phyloP scores from a whole-genome alignment of 2,797 vertebrate genomes.

The Sciaenops ocellatus region DNA sequence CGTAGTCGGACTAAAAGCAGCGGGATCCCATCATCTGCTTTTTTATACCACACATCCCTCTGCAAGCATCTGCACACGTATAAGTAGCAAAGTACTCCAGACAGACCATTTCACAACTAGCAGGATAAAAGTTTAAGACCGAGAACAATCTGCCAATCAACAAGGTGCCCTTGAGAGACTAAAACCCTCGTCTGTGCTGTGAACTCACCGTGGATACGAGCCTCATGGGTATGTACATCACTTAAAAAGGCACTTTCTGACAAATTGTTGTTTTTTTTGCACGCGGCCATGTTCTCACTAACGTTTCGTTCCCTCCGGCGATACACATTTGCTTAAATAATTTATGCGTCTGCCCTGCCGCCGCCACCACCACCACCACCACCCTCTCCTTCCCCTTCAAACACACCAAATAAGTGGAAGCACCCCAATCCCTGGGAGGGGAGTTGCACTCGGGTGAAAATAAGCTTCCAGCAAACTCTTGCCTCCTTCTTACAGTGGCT shows the following conservation, averaged over 20 bases:
- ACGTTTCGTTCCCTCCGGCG: slow-evolving; percentile 40
- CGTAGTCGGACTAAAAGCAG: slow-evolving; percentile 2
- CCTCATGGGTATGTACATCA: slow-evolving; percentile 28
- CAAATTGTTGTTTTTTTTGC: slow-evolving; percentile 25
- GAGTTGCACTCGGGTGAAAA: slow-evolving; percentile 59
- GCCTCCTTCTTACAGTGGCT: slow-evolving; percentile 55
- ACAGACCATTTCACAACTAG: slow-evolving; percentile 6
- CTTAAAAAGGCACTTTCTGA: slow-evolving; percentile 37
- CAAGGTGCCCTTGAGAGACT: slow-evolving; percentile 33
- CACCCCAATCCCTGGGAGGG: slow-evolving; percentile 38
- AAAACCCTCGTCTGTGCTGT: background rate
- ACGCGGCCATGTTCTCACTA: slow-evolving; percentile 24
- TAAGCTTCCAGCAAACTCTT: slow-evolving; percentile 61
- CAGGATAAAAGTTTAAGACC: slow-evolving; percentile 15
- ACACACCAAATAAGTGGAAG: slow-evolving; percentile 57
- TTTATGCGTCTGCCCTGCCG: slow-evolving; percentile 37
- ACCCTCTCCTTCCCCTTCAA: background rate
- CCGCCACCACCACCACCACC: background rate
- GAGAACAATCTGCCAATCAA: slow-evolving; percentile 30
- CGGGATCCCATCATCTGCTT: slow-evolving; percentile 19
- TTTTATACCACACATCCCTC: background rate
- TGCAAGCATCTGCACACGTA: background rate
- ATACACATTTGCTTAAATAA: slow-evolving; percentile 65
- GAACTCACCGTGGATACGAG: slow-evolving; percentile 18
- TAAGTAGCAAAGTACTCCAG: background rate